phyloP scores from a whole-genome alignment of 2,797 vertebrate genomes.

The Cercopithecus hamlyni region DNA sequence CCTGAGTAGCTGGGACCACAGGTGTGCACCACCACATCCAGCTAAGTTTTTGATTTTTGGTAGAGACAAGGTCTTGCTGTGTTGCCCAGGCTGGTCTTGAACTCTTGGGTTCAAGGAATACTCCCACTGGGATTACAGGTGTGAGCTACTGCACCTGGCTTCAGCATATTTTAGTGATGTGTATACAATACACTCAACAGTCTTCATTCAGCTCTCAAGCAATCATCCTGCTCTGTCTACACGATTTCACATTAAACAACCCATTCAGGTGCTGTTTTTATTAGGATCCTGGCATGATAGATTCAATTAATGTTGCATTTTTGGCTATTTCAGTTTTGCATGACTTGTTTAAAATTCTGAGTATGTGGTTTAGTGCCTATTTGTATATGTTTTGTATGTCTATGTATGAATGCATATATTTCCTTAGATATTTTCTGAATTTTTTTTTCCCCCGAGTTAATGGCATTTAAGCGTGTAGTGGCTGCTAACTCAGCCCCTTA shows the following conservation, averaged over 20 bases:
- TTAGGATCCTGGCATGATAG: not conserved
- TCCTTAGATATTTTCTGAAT: not conserved
- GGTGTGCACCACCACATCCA: not conserved
- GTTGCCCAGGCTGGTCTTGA: not conserved
- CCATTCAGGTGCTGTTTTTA: not conserved
- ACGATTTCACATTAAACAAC: not conserved
- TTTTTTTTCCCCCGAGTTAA: not conserved
- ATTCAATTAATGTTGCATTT: not conserved
- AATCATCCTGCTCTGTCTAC: not conserved
- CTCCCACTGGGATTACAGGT: not conserved
- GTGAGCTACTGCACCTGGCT: not conserved
- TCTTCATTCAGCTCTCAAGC: not conserved
- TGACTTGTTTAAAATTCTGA: constrained; percentile 32
- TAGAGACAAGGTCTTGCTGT: not conserved
- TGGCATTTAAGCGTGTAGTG: not conserved
- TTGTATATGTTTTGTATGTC: not conserved
- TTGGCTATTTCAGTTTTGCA: not conserved
- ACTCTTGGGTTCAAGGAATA: not conserved
- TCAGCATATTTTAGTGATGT: not conserved
- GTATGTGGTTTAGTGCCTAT: not conserved
- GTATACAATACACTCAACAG: not conserved
- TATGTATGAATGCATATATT: not conserved
- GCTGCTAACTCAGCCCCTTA: not conserved
- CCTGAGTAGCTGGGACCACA: not conserved
- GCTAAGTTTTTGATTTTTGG: not conserved